phyloP scores from a whole-genome alignment of 2,888 invertebrate species.

The Apamea crenata region DNA sequence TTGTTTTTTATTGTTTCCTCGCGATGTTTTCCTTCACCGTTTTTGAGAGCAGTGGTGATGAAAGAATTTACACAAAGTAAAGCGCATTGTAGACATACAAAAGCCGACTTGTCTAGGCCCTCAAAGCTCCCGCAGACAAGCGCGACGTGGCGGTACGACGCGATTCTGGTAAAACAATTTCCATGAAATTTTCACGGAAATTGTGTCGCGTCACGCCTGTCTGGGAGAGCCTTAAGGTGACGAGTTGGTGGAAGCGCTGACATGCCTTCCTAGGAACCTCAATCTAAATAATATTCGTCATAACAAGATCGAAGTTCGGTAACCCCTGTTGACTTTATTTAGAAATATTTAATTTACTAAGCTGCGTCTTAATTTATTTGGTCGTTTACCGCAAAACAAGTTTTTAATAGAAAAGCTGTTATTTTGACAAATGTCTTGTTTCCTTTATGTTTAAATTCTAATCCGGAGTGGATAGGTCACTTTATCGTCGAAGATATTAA shows the following conservation, averaged over 20 bases:
- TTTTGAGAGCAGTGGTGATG: too few species aligned
- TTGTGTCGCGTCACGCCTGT: too few species aligned
- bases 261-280: background rate
- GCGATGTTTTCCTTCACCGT: too few species aligned
- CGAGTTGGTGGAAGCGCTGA: background rate
- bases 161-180: too few species aligned
- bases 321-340: slow-evolving; percentile 53
- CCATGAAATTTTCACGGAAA: too few species aligned
- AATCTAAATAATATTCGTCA: background rate
- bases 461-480: slow-evolving; percentile 18
- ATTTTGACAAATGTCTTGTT: slow-evolving; percentile 36
- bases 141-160: too few species aligned
- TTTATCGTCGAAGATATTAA: background rate
- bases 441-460: slow-evolving; percentile 23
- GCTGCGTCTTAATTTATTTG: slow-evolving; percentile 51
- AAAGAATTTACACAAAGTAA: too few species aligned
- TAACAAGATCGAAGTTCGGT: slow-evolving; percentile 45
- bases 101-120: too few species aligned
- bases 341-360: slow-evolving; percentile 46
- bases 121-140: too few species aligned
- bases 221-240: background rate
- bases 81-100: too few species aligned
- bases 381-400: slow-evolving; percentile 43
- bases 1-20: too few species aligned
- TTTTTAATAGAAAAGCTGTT: slow-evolving; percentile 41